phyloP scores from a whole-genome alignment of 2,113 vertebrate genomes.

The Gorilla gorilla region DNA sequence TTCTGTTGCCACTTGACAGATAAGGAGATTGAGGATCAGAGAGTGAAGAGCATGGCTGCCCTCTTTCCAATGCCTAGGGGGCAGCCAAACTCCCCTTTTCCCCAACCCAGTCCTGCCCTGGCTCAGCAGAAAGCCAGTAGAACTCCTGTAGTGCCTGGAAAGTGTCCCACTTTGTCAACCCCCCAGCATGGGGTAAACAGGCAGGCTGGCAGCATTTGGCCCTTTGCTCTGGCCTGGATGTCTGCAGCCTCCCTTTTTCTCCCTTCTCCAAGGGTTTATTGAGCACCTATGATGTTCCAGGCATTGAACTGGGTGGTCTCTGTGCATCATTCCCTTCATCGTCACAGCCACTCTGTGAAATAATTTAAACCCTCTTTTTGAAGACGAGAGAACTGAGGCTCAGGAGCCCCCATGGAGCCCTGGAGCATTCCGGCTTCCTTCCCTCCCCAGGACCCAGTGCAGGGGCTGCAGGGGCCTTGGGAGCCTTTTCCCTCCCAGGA shows the following conservation, averaged over 20 bases:
- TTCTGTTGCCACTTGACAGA: background rate
- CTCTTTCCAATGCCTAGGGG: background rate
- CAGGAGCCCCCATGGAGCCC: background rate
- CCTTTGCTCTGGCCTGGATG: background rate
- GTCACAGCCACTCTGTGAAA: background rate
- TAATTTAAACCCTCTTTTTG: background rate
- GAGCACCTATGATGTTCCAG: background rate
- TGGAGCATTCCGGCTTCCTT: background rate
- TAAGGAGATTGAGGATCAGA: background rate
- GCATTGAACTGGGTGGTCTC: background rate
- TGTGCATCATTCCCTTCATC: background rate
- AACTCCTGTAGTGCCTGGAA: background rate
- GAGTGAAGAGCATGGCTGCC: background rate
- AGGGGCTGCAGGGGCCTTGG: background rate
- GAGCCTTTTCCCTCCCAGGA: background rate
- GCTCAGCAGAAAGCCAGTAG: background rate
- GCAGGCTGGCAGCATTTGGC: background rate
- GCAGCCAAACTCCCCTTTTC: background rate
- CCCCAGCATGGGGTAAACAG: background rate
- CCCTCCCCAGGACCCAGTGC: background rate
- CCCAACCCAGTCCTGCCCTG: background rate
- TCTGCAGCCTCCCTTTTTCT: background rate
- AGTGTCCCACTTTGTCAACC: background rate
- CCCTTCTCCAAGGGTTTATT: background rate
- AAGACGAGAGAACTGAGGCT: background rate